Percentiles rank a stretch among this genome's conserved stretches.
Conservation (phyloP, 2,888 invertebrate genomes). For the Terebella lapidaria region DNA sequence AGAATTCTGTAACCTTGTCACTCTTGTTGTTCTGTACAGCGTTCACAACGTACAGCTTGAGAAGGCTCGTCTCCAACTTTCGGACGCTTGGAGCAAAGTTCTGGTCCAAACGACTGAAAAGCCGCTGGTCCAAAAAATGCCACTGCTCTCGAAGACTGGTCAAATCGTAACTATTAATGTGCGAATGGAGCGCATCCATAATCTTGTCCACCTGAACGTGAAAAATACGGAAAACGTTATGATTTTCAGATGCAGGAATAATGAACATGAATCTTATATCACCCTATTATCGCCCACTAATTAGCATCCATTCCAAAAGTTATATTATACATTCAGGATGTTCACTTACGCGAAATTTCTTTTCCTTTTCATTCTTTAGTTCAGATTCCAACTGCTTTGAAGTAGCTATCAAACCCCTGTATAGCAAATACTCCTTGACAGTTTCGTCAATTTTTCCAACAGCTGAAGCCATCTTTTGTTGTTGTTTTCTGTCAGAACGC, state of each 20-base stretch:
- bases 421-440: neutral
- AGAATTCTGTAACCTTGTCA: conserved; percentile 85
- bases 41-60: conserved; percentile 85
- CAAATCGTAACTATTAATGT: conserved; percentile 73
- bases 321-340: no score
- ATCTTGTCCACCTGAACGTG: conserved; percentile 51
- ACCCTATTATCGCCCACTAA: no score
- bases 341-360: neutral
- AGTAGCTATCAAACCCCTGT: neutral
- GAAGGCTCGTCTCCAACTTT: conserved; percentile 40
- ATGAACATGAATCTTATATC: no score
- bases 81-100: conserved; percentile 61
- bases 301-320: no score
- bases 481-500: no score
- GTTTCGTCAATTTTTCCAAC: neutral
- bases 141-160: conserved; percentile 77
- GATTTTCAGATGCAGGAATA: no score
- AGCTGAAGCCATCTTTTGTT: neutral
- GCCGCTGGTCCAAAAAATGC: conserved; percentile 70
- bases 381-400: neutral
- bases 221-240: no score
- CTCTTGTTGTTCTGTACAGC: conserved; percentile 74
- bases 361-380: neutral
- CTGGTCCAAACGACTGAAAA: conserved; percentile 51
- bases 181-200: conserved; percentile 72